A percentile compares a stretch with the other conserved stretches of the same genome.
These are phyloP conservation scores for Plagodis pulveraria DNA, from an alignment of 2,888 invertebrate species.

Conservation along the genomic window DNA sequence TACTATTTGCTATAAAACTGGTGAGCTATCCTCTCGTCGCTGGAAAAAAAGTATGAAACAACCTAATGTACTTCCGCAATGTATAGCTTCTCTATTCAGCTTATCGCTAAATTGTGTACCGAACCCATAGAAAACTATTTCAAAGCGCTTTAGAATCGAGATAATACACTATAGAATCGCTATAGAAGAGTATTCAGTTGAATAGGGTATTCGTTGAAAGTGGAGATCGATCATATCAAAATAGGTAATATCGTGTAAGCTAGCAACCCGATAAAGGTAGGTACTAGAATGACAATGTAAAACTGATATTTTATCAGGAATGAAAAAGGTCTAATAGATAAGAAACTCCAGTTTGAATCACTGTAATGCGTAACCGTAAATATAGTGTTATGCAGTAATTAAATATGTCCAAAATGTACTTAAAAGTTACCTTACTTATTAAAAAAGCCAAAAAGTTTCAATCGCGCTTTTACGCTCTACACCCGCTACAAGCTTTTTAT, in stretches of 20 bases:
- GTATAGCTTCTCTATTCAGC: conserved; percentile 13
- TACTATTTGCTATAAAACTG: conserved; percentile 13
- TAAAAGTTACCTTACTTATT: not conserved
- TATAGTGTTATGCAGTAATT: conserved; percentile 7
- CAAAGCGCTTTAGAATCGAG: conserved; percentile 25
- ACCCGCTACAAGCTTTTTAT: conserved; percentile 24
- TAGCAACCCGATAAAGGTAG: not conserved
- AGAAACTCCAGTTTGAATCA: conserved; percentile 13
- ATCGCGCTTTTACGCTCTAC: conserved; percentile 17
- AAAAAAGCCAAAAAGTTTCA: conserved; percentile 12
- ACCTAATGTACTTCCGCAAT: conserved; percentile 14
- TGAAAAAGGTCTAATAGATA: conserved; percentile 15
- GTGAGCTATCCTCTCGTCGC: conserved; percentile 10
- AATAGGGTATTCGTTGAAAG: conserved; percentile 18
- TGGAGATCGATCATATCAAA: conserved; percentile 28
- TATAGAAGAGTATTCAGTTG: conserved; percentile 2
- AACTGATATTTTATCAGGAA: not conserved
- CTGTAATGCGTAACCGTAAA: conserved; percentile 11
- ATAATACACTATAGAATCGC: not conserved
- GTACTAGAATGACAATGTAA: conserved; percentile 5
- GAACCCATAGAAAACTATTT: conserved; percentile 28
- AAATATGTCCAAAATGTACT: conserved; percentile 2
- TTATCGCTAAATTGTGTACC: conserved; percentile 12
- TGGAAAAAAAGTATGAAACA: conserved; percentile 15
- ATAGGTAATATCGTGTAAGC: conserved; percentile 18